phyloP scores from a whole-genome alignment of 2,113 vertebrate species.

The Lonchura striata region DNA sequence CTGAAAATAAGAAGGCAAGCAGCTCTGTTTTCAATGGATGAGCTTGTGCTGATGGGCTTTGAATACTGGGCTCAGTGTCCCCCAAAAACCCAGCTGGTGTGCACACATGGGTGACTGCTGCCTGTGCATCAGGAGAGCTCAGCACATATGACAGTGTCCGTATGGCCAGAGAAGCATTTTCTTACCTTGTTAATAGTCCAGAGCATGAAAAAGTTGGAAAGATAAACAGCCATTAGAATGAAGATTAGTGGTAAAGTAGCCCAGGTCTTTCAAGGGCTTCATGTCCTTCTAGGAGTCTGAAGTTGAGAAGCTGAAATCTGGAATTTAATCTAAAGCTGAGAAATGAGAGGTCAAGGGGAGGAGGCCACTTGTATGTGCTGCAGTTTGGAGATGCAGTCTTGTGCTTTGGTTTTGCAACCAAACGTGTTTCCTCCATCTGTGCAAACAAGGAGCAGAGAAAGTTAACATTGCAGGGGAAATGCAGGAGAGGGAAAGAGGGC shows the following conservation, averaged over 20 bases:
- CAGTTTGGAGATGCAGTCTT: background rate
- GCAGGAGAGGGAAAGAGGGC: background rate
- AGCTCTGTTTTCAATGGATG: accelerated
- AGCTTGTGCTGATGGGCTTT: background rate
- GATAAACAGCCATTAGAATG: background rate
- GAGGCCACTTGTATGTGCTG: accelerated
- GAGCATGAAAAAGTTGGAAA: background rate
- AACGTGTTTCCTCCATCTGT: background rate
- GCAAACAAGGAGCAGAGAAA: background rate
- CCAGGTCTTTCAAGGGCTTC: background rate
- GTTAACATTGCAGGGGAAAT: background rate
- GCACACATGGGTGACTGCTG: background rate
- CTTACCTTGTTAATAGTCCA: background rate
- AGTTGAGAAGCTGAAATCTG: background rate
- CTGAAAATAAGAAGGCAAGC: background rate
- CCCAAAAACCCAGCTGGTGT: background rate
- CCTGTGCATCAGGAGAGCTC: background rate
- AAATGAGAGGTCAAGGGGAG: background rate
- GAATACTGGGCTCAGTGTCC: background rate
- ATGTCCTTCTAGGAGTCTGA: background rate
- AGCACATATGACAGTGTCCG: background rate
- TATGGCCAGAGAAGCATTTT: background rate
- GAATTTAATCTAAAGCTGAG: background rate
- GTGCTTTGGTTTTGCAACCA: background rate
- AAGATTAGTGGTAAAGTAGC: background rate